Evolutionary conservation across 2,888 invertebrate species (phyloP), one percentile per base, ranked within the genome.

Genomic region (Trachelus troglodyta): DNA sequence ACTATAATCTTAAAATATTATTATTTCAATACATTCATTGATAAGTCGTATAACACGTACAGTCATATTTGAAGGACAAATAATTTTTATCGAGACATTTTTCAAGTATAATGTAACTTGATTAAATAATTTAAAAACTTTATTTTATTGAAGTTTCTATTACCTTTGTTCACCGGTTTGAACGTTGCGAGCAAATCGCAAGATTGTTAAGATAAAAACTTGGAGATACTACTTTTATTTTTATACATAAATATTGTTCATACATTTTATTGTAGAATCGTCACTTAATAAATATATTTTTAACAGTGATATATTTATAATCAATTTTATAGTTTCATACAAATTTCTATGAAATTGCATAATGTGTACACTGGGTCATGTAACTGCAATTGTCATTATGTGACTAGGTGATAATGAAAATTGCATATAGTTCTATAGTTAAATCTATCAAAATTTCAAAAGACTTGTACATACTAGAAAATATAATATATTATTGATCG

Each of bases 181-280:
- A 23, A 56, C 23, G 15, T 23, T 56, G 9, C 56, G 6, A 56
- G 9, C 56, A 23, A 9, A 6, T 56, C 56, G 23, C 9, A 56
- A 56, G 2, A 9, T 56, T 56, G 23, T 56, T 56, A 2, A 56
- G 56, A 56, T 23, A 23, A 9, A 23, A 23, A 9, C 56, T 56
- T 56, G 23, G 2, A 23, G 2, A 23, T 56, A 23, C 56, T 56
- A 56, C 56, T 56, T 56, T 56, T 23, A 23, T 23, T 23, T 56
- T 56, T 9, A 23, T 23, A 9, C 23, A 56, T 56, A 56, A 34
- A 33, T 31, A 30, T 71, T 71, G 2, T 71, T 56, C 75, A 79
- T 76, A 80, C 77, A 81, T 79, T 81, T 80, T 81, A 82, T 83
- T 82, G 73, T 77, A 82, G 77, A 81, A 76, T 81, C 78, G 75